Evolutionary conservation across 2,113 vertebrate species (phyloP).

Genomic region (Morphnarchus princeps): DNA sequence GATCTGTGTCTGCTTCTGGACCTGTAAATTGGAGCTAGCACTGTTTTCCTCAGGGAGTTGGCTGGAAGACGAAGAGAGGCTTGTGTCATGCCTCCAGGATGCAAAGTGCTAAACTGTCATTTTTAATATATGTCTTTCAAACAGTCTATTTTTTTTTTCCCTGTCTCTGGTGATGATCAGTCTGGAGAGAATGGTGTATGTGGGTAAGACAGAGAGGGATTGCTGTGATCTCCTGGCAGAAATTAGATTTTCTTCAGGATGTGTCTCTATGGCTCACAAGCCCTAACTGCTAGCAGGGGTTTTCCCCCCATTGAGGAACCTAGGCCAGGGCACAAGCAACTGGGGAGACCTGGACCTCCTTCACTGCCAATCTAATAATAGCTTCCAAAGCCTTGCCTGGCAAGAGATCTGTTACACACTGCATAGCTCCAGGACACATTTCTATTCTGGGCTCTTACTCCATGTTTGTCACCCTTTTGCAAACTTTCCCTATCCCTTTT

Average conservation of each 20-base stretch:
- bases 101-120: not conserved
- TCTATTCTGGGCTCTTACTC: not conserved
- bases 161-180: accelerated
- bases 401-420: not conserved
- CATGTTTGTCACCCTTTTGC: not conserved
- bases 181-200: not conserved
- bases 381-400: not conserved
- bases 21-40: not conserved
- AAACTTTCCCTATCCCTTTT: not conserved
- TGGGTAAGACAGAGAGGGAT: not conserved
- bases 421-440: not conserved
- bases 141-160: accelerated
- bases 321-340: not conserved
- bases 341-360: not conserved
- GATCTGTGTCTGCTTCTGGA: not conserved
- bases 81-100: not conserved
- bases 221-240: not conserved
- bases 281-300: not conserved
- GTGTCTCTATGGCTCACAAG: not conserved
- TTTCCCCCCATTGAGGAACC: not conserved
- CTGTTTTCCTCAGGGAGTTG: not conserved
- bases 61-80: not conserved
- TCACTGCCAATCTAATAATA: not conserved
- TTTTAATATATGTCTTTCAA: not conserved
- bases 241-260: not conserved